Evolutionary conservation across 2,113 vertebrate genomes (phyloP), one percentile per base, ranked within the genome.

Genomic region (Polypterus senegalus): DNA sequence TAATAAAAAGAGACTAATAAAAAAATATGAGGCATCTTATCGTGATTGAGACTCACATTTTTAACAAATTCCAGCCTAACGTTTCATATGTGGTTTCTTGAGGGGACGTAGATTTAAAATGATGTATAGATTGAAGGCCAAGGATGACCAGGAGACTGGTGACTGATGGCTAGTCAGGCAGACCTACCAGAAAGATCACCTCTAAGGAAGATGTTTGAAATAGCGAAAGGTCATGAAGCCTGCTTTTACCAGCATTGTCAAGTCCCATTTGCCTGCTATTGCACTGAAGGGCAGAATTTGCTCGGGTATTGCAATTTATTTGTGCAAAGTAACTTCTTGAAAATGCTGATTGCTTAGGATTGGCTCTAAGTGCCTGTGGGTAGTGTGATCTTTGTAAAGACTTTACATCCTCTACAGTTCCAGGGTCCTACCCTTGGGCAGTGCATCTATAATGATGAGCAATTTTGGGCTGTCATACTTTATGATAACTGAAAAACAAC

Each of bases 181-280:
- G n/a, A 10, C 47, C 57, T 8, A 51, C 63, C 48, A 4, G 44
- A 59, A 54, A 49, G 58, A 49, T 6, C 8, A 59, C 55, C 62
- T 56, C 62, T 46, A 27, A 54, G 46, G 54, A 11, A 59, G 52
- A 62, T 66, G 48, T 69, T 47, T 3, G 8, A 51, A 54, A 72
- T 72, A 75, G 66, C 71, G 71, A 79, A 81, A 83, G 76, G 79
- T 82, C 77, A 77, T 3, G 0, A 43, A 60, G 54, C 64, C 5
- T 65, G 68, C 69, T 65, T 63, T 73, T 64, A 46, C 58, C 60
- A 71, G 65, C 56, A 48, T 75, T 83, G 81, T 83, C 81, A 81
- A 76, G 69, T 77, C 71, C 76, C 81, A 81, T 83, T 76, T 79
- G 70, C 74, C 77, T 78, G 76, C 69, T 71, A 72, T 57, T 48